Conservation (phyloP, 2,888 invertebrate species). For the Euplexia lucipara region DNA sequence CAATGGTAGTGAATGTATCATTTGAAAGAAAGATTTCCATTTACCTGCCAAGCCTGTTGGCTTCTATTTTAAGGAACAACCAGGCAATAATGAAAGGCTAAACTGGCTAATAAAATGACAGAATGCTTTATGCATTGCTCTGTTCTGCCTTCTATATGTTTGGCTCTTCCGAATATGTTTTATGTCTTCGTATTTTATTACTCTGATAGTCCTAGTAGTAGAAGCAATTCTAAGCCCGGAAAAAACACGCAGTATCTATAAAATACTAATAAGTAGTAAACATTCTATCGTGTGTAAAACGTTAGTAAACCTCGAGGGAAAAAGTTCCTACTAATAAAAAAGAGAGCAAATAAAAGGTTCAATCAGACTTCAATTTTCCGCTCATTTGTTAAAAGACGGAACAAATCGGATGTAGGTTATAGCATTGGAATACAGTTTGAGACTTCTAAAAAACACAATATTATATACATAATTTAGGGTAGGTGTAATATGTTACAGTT, state of each 20-base stretch:
- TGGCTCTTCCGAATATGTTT: slow-evolving; percentile 6
- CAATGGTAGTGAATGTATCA: slow-evolving; percentile 15
- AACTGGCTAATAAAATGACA: neutral
- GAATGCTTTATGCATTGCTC: no score
- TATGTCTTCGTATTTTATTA: slow-evolving; percentile 22
- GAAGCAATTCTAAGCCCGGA: slow-evolving; percentile 7
- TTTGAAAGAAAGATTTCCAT: slow-evolving; percentile 20
- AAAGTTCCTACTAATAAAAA: slow-evolving; percentile 37
- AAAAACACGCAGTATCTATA: slow-evolving; percentile 36
- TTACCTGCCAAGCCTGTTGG: neutral
- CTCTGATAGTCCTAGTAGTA: slow-evolving; percentile 3
- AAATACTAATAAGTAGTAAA: slow-evolving; percentile 48
- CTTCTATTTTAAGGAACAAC: no score
- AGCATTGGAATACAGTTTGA: neutral
- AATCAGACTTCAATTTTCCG: neutral
- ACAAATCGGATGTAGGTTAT: neutral
- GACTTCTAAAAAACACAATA: no score
- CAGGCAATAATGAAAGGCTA: no score
- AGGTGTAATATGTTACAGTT: no score
- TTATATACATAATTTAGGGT: no score
- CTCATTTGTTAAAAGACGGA: neutral
- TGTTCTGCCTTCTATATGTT: no score
- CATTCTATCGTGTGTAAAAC: slow-evolving; percentile 31
- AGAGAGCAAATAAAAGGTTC: slow-evolving; percentile 2
- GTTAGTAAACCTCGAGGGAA: slow-evolving; percentile 41